Evolutionary conservation across 2,888 invertebrate genomes (phyloP).

Genomic region (Hesperia comma): DNA sequence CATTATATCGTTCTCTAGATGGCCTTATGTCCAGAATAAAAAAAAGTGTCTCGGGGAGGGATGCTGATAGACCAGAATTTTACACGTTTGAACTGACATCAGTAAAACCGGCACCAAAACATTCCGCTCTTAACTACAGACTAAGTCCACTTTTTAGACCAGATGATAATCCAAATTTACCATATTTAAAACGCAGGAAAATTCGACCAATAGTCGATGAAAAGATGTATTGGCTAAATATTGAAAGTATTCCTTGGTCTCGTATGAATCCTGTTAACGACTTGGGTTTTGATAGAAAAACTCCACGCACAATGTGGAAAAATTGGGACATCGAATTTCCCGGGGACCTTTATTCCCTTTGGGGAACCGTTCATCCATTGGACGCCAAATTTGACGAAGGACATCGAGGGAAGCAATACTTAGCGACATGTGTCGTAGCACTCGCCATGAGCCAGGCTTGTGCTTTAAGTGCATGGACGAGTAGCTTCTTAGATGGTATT

Average conservation of each 20-base stretch:
- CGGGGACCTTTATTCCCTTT: constrained; percentile 87
- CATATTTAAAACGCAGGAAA: constrained; percentile 63
- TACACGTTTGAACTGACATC: constrained; percentile 84
- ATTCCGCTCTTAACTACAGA: constrained; percentile 69
- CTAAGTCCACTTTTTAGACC: constrained; percentile 74
- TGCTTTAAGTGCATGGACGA: constrained; percentile 85
- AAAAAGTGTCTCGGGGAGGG: constrained; percentile 49
- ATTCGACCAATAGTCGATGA: constrained; percentile 67
- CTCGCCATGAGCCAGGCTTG: constrained; percentile 85
- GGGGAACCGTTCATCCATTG: constrained; percentile 86
- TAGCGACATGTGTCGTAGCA: constrained; percentile 84
- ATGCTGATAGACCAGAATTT: constrained; percentile 69
- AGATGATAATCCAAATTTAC: constrained; percentile 68
- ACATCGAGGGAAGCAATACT: constrained; percentile 86
- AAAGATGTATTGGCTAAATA: constrained; percentile 79
- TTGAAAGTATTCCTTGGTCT: constrained; percentile 73
- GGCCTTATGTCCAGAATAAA: constrained; percentile 61
- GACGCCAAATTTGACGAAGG: constrained; percentile 80
- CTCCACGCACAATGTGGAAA: constrained; percentile 81
- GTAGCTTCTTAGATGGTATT: constrained; percentile 85
- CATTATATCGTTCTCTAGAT: constrained; percentile 69
- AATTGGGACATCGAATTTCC: constrained; percentile 88
- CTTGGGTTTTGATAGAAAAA: constrained; percentile 64
- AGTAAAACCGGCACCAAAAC: constrained; percentile 79
- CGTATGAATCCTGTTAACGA: constrained; percentile 67